These are phyloP conservation scores for Drosophila monieri DNA, from an alignment of 2,888 invertebrate species.

Conservation along the genomic window DNA sequence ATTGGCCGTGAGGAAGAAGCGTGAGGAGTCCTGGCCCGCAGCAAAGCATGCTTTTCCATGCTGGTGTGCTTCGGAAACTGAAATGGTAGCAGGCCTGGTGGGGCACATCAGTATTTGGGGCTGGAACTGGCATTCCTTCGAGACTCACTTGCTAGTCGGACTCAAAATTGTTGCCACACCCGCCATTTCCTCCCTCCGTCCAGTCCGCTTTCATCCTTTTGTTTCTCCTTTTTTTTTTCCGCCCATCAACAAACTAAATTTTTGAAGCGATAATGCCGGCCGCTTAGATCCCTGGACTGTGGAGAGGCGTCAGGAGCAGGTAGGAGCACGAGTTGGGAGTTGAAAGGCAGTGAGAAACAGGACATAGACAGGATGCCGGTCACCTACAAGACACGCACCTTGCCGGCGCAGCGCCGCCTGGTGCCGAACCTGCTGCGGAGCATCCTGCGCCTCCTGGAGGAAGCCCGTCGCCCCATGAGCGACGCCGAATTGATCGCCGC, in stretches of 20 bases:
- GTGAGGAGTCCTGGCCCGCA: neutral
- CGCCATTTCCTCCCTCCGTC: neutral
- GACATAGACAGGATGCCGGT: conserved; percentile 15
- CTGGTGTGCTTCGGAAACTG: neutral
- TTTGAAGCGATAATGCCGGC: neutral
- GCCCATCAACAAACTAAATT: neutral
- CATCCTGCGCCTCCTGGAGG: conserved; percentile 44
- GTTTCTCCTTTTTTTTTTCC: neutral
- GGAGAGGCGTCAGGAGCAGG: too few relatives aligned
- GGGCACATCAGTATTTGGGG: neutral
- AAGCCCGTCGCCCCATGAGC: conserved; percentile 43
- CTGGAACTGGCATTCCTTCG: conserved; percentile 1
- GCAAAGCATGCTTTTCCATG: neutral
- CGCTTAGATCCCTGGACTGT: conserved; percentile 1
- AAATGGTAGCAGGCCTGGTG: conserved; percentile 3
- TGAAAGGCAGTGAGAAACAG: neutral
- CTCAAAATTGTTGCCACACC: conserved; percentile 1
- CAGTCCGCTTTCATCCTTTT: neutral
- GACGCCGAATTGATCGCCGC: conserved; percentile 43
- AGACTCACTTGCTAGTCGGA: neutral
- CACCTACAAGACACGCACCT: conserved; percentile 30
- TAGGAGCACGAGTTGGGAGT: neutral
- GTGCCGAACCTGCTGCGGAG: conserved; percentile 37
- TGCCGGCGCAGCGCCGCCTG: conserved; percentile 34
- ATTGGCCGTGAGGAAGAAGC: conserved; percentile 63